Percentiles rank a stretch among this genome's conserved stretches.
Conservation (phyloP, 2,888 invertebrate genomes). For the Gymnosoma rotundatum region DNA sequence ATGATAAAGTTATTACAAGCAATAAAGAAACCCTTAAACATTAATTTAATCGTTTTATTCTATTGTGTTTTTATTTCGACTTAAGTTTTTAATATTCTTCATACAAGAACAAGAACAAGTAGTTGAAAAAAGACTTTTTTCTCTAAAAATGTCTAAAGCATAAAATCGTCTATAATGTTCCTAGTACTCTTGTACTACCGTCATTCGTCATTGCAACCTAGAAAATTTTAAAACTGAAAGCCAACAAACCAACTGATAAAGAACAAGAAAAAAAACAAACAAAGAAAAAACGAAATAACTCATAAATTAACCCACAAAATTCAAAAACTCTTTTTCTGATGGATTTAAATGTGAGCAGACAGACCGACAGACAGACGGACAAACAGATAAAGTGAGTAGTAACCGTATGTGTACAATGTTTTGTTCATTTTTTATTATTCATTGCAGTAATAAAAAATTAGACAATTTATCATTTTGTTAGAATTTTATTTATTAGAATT, state of each 20-base stretch:
- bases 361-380: slow-evolving; percentile 14
- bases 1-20: slow-evolving; percentile 60
- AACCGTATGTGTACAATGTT: not conserved
- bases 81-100: slow-evolving; percentile 56
- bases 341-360: slow-evolving; percentile 36
- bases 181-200: not conserved
- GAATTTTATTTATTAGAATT: slow-evolving; percentile 57
- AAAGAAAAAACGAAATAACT: slow-evolving; percentile 18
- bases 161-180: slow-evolving; percentile 41
- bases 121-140: slow-evolving; percentile 24
- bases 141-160: slow-evolving; percentile 43
- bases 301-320: slow-evolving; percentile 68
- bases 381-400: not conserved
- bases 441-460: slow-evolving; percentile 65
- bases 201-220: slow-evolving; percentile 60
- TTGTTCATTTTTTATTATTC: slow-evolving; percentile 52
- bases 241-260: slow-evolving; percentile 13
- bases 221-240: slow-evolving; percentile 22
- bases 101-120: slow-evolving; percentile 26
- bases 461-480: slow-evolving; percentile 69
- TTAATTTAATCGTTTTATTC: slow-evolving; percentile 32
- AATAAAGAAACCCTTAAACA: slow-evolving; percentile 46
- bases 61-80: not conserved
- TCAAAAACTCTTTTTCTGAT: slow-evolving; percentile 46
- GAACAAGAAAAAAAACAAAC: slow-evolving; percentile 2